Conservation (phyloP, 2,113 vertebrate genomes). For the Bujurquina vittata region DNA sequence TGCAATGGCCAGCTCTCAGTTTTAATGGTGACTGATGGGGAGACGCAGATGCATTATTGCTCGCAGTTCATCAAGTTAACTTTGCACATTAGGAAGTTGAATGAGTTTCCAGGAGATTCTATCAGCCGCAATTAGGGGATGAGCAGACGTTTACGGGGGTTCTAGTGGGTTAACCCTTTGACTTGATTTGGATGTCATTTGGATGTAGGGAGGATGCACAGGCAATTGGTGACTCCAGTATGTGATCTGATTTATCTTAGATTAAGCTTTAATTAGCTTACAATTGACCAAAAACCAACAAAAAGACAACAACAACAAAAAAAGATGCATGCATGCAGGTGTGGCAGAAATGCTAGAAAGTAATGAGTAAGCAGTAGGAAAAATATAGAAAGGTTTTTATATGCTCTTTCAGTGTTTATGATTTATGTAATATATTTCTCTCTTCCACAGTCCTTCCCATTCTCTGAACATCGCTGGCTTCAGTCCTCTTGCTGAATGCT, state of each 20-base stretch:
- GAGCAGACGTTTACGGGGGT: constrained; percentile 30
- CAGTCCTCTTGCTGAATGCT: constrained; percentile 29
- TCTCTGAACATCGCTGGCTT: constrained; percentile 12
- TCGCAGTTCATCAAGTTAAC: constrained; percentile 67
- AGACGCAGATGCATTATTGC: constrained; percentile 56
- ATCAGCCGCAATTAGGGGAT: constrained; percentile 65
- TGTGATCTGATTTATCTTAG: not conserved
- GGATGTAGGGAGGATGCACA: not conserved
- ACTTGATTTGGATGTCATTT: not conserved
- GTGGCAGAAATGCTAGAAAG: not conserved
- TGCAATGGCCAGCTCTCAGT: constrained; percentile 54
- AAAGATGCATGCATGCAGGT: not conserved
- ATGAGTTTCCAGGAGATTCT: constrained; percentile 69
- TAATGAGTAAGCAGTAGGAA: not conserved
- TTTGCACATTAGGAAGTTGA: constrained; percentile 69
- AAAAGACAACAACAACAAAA: not conserved
- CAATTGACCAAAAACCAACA: not conserved
- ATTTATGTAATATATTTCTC: not conserved
- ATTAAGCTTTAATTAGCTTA: not conserved
- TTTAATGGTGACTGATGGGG: constrained; percentile 72
- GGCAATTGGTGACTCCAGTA: not conserved
- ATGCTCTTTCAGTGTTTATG: not conserved
- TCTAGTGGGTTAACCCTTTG: constrained; percentile 10
- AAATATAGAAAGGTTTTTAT: not conserved
- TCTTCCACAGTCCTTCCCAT: not conserved